Conservation (phyloP, 2,113 vertebrate genomes). For the Trogon surrucura region DNA sequence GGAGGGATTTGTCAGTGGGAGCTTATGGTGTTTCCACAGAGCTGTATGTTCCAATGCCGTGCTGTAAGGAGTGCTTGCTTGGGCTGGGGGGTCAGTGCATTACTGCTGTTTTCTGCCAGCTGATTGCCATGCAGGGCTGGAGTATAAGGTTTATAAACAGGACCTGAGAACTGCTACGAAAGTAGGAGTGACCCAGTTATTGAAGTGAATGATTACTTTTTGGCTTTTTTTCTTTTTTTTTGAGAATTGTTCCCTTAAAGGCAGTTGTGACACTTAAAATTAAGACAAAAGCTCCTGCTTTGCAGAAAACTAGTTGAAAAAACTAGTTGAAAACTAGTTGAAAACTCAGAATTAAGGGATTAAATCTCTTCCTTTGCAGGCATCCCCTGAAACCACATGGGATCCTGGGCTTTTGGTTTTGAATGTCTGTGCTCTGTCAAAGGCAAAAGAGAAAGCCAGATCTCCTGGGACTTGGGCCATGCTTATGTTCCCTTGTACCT, state of each 20-base stretch:
- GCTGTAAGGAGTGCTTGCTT: background rate
- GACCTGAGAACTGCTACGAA: background rate
- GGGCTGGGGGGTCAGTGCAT: background rate
- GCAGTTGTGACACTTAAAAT: background rate
- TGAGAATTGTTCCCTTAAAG: background rate
- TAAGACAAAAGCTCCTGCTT: background rate
- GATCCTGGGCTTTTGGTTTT: background rate
- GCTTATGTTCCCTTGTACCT: background rate
- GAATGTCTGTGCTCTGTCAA: background rate
- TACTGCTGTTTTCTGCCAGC: background rate
- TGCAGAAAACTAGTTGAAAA: background rate
- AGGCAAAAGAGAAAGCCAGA: background rate
- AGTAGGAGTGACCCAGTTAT: background rate
- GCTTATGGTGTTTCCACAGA: background rate
- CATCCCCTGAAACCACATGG: background rate
- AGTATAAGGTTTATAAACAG: background rate
- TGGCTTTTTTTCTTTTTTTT: background rate
- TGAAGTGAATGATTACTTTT: background rate
- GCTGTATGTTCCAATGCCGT: no score
- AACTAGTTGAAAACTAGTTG: rapidly evolving
- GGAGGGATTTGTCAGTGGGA: background rate
- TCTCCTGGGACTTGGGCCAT: background rate
- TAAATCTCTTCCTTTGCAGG: background rate
- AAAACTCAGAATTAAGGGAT: background rate
- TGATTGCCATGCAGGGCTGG: background rate